phyloP scores from a whole-genome alignment of 92 coral and sea anemone species.

The Parazoanthus swiftii region DNA sequence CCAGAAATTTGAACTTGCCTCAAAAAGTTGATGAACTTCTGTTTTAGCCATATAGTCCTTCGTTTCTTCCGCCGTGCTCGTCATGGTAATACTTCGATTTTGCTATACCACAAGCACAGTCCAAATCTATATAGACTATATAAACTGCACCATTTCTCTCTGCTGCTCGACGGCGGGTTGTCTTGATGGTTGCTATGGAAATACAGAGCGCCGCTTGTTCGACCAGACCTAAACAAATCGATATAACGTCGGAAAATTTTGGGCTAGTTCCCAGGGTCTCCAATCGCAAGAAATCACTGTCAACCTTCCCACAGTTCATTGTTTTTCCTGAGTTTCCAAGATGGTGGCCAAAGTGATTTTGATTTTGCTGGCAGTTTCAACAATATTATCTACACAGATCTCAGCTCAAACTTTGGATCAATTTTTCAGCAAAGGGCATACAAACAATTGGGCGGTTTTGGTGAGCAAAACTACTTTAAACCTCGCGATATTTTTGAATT shows the following conservation, averaged over 20 bases:
- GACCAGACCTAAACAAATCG: neutral
- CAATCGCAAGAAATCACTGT: no score
- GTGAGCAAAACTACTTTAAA: slow-evolving; percentile 48
- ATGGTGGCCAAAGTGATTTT: slow-evolving; percentile 69
- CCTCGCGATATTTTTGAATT: no score
- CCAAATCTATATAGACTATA: neutral
- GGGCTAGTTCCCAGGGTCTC: neutral
- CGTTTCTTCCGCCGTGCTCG: slow-evolving; percentile 75
- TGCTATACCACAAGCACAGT: slow-evolving; percentile 1
- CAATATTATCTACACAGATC: slow-evolving; percentile 20
- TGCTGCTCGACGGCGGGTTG: slow-evolving; percentile 8
- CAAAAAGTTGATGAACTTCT: slow-evolving; percentile 94
- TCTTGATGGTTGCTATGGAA: slow-evolving; percentile 22
- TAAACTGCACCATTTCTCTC: no score
- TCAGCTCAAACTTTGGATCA: slow-evolving; percentile 58
- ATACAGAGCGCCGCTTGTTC: neutral
- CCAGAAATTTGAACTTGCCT: no score
- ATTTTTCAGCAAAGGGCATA: slow-evolving; percentile 77
- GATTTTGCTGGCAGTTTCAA: slow-evolving; percentile 19
- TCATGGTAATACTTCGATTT: slow-evolving; percentile 56
- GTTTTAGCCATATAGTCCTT: slow-evolving; percentile 93
- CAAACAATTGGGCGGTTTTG: slow-evolving; percentile 98
- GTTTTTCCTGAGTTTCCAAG: slow-evolving; percentile 46
- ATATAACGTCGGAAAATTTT: neutral
- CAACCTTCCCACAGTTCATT: slow-evolving; percentile 25